phyloP scores from a whole-genome alignment of 2,888 invertebrate species.

The Ochlodes sylvanus region DNA sequence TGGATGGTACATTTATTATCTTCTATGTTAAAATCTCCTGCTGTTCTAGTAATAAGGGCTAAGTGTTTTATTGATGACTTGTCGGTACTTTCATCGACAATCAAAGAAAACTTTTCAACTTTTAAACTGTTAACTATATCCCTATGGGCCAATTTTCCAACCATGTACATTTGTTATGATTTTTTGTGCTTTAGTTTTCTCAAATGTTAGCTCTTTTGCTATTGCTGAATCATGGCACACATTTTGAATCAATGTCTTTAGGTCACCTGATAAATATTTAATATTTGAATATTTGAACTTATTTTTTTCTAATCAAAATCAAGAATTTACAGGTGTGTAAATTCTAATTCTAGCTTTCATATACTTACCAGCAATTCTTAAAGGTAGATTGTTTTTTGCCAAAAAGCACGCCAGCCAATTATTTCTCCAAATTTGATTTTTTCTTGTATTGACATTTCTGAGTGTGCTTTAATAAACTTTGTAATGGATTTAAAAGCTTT shows the following conservation, averaged over 20 bases:
- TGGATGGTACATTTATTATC: no score
- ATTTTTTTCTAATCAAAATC: no score
- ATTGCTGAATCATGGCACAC: background rate
- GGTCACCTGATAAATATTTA: conserved; percentile 2
- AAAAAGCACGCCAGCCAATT: conserved; percentile 43
- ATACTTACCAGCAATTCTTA: background rate
- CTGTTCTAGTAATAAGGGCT: conserved; percentile 43
- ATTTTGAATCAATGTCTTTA: conserved; percentile 3
- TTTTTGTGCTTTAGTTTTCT: background rate
- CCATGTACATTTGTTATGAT: background rate
- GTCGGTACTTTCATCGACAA: conserved; percentile 46
- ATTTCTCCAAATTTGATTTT: conserved; percentile 43
- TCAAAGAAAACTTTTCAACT: conserved; percentile 43
- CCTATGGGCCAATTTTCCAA: background rate
- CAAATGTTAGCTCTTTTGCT: background rate
- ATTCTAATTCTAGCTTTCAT: background rate
- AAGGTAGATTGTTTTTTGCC: conserved; percentile 17
- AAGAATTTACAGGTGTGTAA: no score
- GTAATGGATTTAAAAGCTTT: no score
- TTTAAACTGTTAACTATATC: background rate
- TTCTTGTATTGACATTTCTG: conserved; percentile 40
- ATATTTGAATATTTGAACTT: background rate
- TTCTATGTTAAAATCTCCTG: conserved; percentile 43
- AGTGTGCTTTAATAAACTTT: conserved; percentile 35
- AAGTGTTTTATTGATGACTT: conserved; percentile 43